Evolutionary conservation across 2,113 vertebrate genomes (phyloP).

Genomic region (Myotis davidii): DNA sequence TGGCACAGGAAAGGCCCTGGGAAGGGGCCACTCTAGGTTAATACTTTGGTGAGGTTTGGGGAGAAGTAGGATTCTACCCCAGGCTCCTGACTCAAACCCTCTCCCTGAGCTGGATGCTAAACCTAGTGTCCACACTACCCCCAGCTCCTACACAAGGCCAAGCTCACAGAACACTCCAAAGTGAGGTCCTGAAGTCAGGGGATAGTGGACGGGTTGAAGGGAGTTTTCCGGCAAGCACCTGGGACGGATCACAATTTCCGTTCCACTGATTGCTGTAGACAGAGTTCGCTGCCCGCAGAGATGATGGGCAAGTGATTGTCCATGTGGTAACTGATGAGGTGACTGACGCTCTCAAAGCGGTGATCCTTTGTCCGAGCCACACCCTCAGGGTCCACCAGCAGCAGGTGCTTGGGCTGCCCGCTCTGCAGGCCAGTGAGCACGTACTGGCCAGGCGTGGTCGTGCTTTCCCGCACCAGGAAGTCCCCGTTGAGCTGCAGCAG

Average conservation of each 20-base stretch:
- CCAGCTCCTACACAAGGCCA: constrained; percentile 18
- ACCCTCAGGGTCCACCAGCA: constrained; percentile 97
- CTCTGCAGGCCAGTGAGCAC: constrained; percentile 97
- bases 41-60: constrained; percentile 74
- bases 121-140: background rate
- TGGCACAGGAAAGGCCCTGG: constrained; percentile 72
- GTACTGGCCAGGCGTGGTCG: constrained; percentile 95
- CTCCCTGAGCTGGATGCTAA: constrained; percentile 18
- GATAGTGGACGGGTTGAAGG: background rate
- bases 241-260: constrained; percentile 87
- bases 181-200: constrained; percentile 48
- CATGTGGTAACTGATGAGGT: constrained; percentile 99
- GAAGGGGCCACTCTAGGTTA: constrained; percentile 60
- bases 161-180: background rate
- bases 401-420: constrained; percentile 95
- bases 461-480: constrained; percentile 97
- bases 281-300: constrained; percentile 97
- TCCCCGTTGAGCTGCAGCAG: constrained; percentile 94
- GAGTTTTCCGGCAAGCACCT: background rate
- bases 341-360: constrained; percentile 97
- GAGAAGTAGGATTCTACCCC: constrained; percentile 57
- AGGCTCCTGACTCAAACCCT: constrained; percentile 55
- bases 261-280: constrained; percentile 96
- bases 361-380: constrained; percentile 99
- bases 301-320: constrained; percentile 99